Evolutionary conservation across 1,140 invertebrate genomes (phyloP), one percentile per base, ranked within the genome.

Genomic region (Radopholus similis): DNA sequence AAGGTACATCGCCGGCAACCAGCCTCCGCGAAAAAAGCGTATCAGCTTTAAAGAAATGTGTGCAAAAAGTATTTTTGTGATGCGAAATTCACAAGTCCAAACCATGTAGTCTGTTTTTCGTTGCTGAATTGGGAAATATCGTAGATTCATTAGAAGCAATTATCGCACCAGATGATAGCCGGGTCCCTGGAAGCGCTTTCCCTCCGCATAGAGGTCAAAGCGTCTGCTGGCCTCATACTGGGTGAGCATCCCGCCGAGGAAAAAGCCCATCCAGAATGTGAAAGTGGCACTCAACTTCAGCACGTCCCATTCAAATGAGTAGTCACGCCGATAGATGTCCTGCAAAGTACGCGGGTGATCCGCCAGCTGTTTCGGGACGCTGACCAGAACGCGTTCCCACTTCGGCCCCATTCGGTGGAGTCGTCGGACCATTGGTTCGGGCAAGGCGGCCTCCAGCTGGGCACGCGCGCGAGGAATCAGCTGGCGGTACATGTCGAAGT

Each of bases 151-250:
- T n/a, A n/a, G n/a, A n/a, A n/a, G n/a, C n/a, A n/a, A n/a, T n/a
- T n/a, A 6, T 49, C 18, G 1, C 21, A 62, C 58, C 58, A 35
- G 40, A 32, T 42, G 30, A 34, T 62, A 40, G 5, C 28, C 28
- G 49, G 34, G 15, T 21, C 21, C 32, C 6, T 23, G n/a, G 30
- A 26, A 62, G 8, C 34, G 1, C 30, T 62, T 62, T 11, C 58
- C 58, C 18, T 18, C 38, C 9, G 26, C 28, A 28, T 62, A 62
- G 32, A 62, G 34, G 2, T 47, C 58, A 49, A 62, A 62, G 32
- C 58, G 58, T 9, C 32, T 18, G 9, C 9, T 6, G 32, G 58
- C 40, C 8, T 62, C 49, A 15, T 18, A 11, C 18, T 30, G 15
- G 8, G 58, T 42, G 30, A 34, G 32, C 21, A 28, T 2, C 5